Evolutionary conservation across 2,797 vertebrate species (phyloP).

Genomic region (Chrosomus eos): DNA sequence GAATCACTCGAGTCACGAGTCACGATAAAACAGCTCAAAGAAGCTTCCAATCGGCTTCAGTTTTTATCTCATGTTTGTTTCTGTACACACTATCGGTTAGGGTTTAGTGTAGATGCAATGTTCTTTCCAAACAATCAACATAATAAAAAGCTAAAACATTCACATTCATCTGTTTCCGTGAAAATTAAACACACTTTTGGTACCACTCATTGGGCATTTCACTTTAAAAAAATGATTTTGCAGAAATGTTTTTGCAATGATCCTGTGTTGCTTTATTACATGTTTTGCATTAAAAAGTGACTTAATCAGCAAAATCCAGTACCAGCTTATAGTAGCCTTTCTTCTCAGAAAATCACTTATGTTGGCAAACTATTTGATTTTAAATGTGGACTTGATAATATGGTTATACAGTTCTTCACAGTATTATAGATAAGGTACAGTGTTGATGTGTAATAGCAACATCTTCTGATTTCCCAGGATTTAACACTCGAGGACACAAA

Average conservation of each 20-base stretch:
- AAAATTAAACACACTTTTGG: neutral
- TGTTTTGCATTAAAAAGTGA: neutral
- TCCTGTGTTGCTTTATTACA: neutral
- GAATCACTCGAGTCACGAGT: neutral
- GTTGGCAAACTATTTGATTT: neutral
- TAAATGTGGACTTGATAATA: neutral
- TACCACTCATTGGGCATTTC: neutral
- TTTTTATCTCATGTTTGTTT: neutral
- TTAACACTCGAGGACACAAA: constrained; percentile 79
- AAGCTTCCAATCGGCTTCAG: neutral
- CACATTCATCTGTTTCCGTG: neutral
- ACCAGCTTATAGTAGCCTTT: neutral
- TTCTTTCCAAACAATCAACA: neutral
- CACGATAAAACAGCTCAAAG: too few species aligned
- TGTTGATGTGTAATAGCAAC: neutral
- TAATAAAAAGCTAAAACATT: neutral
- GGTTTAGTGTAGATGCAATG: neutral
- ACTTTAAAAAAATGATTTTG: neutral
- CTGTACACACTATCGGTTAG: neutral
- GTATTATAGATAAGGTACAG: neutral
- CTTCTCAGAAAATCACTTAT: neutral
- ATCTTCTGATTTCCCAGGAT: constrained; percentile 76
- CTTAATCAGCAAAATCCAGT: neutral
- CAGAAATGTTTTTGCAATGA: neutral
- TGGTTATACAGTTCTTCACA: too few species aligned